Base-by-base conservation (phyloP, 2,113 vertebrate genomes). In the Microcebus jonahi region DNA sequence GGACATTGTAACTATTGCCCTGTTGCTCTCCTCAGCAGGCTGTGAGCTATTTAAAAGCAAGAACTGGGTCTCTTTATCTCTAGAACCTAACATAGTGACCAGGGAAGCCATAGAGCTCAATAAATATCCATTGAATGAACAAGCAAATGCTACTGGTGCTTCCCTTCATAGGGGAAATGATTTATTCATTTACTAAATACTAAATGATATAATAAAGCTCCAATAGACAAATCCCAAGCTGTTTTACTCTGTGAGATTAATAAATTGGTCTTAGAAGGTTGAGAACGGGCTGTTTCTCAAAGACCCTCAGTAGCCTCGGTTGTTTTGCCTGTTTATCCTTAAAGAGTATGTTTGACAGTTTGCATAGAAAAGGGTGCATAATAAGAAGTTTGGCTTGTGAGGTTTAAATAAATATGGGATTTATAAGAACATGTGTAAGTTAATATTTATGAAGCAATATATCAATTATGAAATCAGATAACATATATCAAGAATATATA, bases 371-470 rank as follows among this genome's bases (percentile, higher is more conserved):
- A 55, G 31, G 3, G 3, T 85, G 18, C 42, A 90, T n/a, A 27
- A 42, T 88, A 61, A 48, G 34, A 67, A 34, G 23, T 67, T 95
- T 75, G 55, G 48, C 14, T 81, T 95, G 57, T 86, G 29, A 67
- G 15, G 23, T 91, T 8, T 85, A 81, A n/a, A 29, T 53, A 75
- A 93, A 42, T 42, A 48, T 68, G n/a, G 6, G 0, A 14, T 48
- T 3, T 82, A 55, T 39, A 68, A 57, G 45, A 59, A 77, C 12
- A 68, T 1, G 0, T 89, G 18, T 94, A 20, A 91, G 57, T 21
- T 90, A 70, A 85, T 75, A 80, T 79, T 93, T 94, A 61, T 83
- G 27, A 93, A 96, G 53, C 85, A 94, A 10, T 14, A 34, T 50
- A 29, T 53, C 45, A 86, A 14, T 92, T 81, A 67, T 63, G 34